phyloP scores from a whole-genome alignment of 2,797 vertebrate genomes.

The Xerus rutilus region DNA sequence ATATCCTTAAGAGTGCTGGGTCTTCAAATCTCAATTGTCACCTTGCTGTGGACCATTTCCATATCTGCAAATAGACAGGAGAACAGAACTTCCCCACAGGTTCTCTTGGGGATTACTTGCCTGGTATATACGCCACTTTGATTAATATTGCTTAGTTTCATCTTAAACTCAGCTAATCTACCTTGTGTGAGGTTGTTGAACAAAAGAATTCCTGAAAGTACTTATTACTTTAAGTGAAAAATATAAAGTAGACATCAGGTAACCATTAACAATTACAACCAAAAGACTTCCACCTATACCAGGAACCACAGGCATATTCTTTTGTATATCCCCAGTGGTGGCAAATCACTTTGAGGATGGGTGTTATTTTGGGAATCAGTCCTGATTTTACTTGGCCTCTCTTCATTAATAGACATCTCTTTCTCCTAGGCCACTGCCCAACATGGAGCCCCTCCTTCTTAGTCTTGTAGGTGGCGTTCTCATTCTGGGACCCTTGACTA shows the following conservation, averaged over 20 bases:
- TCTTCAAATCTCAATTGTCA: background rate
- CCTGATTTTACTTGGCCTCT: background rate
- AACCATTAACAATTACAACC: background rate
- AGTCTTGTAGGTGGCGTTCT: background rate
- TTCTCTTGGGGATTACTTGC: no score
- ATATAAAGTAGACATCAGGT: background rate
- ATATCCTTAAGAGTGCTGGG: background rate
- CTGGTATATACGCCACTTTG: background rate
- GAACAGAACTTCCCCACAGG: rapidly evolving
- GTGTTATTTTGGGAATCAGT: background rate
- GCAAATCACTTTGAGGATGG: background rate
- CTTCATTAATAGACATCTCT: background rate
- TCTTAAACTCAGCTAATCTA: background rate
- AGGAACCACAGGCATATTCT: background rate
- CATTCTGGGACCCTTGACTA: background rate
- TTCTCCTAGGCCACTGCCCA: background rate
- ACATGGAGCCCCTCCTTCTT: background rate
- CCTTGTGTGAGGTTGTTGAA: background rate
- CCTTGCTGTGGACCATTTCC: background rate
- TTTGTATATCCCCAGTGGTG: background rate
- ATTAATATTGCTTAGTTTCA: background rate
- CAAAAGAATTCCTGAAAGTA: background rate
- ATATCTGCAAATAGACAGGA: background rate
- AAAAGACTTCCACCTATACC: background rate
- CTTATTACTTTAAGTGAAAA: background rate